These are phyloP conservation scores for Heliconius hewitsoni DNA, from an alignment of 1,140 invertebrate genomes.

Conservation along the genomic window DNA sequence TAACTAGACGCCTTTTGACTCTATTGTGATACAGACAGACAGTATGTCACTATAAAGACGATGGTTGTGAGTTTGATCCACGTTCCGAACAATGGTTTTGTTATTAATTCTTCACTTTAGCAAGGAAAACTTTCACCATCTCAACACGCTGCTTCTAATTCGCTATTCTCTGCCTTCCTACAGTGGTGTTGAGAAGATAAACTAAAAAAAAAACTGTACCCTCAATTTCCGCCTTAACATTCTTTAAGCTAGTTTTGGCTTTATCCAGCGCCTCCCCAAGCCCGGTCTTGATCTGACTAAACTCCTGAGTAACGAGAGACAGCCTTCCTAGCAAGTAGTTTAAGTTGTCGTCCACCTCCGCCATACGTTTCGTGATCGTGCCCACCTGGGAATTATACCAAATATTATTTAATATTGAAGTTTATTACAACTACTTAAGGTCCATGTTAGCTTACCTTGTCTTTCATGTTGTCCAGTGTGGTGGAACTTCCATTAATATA, in stretches of 20 bases:
- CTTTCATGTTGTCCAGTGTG: slow-evolving; percentile 91
- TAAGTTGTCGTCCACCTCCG: slow-evolving; percentile 91
- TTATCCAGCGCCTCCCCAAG: slow-evolving; percentile 87
- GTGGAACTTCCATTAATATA: slow-evolving; percentile 91
- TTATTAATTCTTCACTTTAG: too few species aligned
- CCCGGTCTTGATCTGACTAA: slow-evolving; percentile 90
- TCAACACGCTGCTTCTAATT: too few species aligned
- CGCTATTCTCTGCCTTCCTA: too few species aligned
- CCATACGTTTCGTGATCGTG: slow-evolving; percentile 89
- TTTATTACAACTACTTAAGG: slow-evolving; percentile 18
- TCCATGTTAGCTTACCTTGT: slow-evolving; percentile 82
- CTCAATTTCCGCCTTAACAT: slow-evolving; percentile 84
- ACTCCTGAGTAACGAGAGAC: slow-evolving; percentile 91
- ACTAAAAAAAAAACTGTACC: neutral
- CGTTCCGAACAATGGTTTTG: too few species aligned
- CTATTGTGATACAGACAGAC: too few species aligned
- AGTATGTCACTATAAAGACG: too few species aligned
- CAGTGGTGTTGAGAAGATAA: too few species aligned
- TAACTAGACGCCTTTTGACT: too few species aligned
- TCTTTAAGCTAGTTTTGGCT: slow-evolving; percentile 85
- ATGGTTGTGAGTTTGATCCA: too few species aligned
- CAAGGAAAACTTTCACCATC: too few species aligned
- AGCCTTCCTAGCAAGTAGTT: slow-evolving; percentile 92
- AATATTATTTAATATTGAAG: neutral
- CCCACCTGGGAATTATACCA: slow-evolving; percentile 80